phyloP scores from a whole-genome alignment of 2,797 vertebrate species.

The Pagetopsis macropterus region DNA sequence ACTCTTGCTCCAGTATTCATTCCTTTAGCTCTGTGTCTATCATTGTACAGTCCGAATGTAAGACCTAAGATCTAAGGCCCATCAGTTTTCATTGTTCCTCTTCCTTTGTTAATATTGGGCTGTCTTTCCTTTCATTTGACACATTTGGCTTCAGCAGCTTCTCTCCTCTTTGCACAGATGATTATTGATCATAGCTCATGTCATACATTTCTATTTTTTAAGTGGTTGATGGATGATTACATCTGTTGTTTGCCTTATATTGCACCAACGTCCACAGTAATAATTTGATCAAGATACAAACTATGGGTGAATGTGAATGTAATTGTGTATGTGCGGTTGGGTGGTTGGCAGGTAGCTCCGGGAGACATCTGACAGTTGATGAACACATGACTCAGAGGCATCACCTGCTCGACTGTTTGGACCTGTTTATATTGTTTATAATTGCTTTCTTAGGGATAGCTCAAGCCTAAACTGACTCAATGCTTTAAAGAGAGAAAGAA shows the following conservation, averaged over 20 bases:
- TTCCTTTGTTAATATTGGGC: conserved; percentile 16
- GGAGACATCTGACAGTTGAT: conserved; percentile 57
- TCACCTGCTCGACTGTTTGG: conserved; percentile 54
- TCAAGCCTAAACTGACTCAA: conserved; percentile 20
- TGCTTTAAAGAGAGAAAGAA: conserved; percentile 35
- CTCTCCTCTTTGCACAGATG: conserved; percentile 32
- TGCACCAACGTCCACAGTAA: conserved; percentile 29
- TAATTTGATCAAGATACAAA: conserved; percentile 47
- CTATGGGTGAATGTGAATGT: conserved; percentile 33
- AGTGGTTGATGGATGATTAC: conserved; percentile 61
- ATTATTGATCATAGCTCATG: conserved; percentile 68
- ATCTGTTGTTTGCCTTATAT: conserved; percentile 62
- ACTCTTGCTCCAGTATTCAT: conserved; percentile 28
- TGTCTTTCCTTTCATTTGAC: conserved; percentile 10
- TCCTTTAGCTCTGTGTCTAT: conserved; percentile 22
- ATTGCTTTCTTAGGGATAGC: conserved; percentile 43
- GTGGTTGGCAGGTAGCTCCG: conserved; percentile 29
- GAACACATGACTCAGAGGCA: conserved; percentile 53
- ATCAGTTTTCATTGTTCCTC: conserved; percentile 5
- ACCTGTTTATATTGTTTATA: conserved; percentile 43
- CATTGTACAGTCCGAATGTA: conserved; percentile 6
- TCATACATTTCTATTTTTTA: conserved; percentile 61
- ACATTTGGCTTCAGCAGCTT: conserved; percentile 17
- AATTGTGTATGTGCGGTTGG: conserved; percentile 24
- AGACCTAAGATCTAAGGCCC: conserved; percentile 3